These are phyloP conservation scores for Campoplex capitator DNA, from an alignment of 2,888 invertebrate genomes.

Conservation along the genomic window DNA sequence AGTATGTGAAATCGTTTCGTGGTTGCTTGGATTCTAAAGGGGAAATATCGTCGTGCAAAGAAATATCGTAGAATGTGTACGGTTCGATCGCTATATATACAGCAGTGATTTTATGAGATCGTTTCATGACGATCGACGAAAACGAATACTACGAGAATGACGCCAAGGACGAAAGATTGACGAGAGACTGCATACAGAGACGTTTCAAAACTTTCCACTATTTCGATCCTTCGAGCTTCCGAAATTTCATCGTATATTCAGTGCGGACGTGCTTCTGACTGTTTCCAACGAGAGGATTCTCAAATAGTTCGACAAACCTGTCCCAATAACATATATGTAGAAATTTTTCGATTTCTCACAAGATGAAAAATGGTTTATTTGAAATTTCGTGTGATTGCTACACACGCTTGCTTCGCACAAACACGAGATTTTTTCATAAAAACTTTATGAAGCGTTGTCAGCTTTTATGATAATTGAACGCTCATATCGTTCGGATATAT, in stretches of 20 bases:
- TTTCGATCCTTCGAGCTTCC: conserved; percentile 37
- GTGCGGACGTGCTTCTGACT: conserved; percentile 39
- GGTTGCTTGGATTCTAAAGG: conserved; percentile 36
- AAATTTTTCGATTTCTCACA: background rate
- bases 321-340: background rate
- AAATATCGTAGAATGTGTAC: conserved; percentile 28
- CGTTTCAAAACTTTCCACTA: conserved; percentile 34
- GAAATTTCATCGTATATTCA: conserved; percentile 35
- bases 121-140: conserved; percentile 55
- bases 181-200: conserved; percentile 19
- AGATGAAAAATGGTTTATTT: background rate
- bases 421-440: background rate
- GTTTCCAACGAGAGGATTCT: background rate
- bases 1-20: conserved; percentile 33
- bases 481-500: background rate
- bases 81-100: conserved; percentile 32
- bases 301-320: conserved; percentile 2
- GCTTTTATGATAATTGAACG: background rate
- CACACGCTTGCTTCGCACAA: background rate
- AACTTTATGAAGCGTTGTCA: background rate
- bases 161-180: conserved; percentile 37
- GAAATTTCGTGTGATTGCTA: background rate
- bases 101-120: conserved; percentile 63
- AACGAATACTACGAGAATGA: conserved; percentile 30
- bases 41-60: conserved; percentile 12